These are phyloP conservation scores for Sceloporus tristichus DNA, from an alignment of 2,113 vertebrate genomes.

Conservation along the genomic window DNA sequence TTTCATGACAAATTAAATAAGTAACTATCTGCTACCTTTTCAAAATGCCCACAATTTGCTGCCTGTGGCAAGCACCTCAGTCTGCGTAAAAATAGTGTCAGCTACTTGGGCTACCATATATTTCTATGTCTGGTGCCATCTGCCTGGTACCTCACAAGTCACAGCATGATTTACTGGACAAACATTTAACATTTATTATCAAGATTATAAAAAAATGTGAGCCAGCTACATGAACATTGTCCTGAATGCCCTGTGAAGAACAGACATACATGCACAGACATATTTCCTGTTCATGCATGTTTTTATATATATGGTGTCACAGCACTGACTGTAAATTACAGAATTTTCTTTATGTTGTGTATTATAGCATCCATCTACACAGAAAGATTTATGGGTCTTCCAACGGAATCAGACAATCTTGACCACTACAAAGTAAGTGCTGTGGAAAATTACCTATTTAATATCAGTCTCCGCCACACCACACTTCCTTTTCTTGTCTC, in stretches of 20 bases:
- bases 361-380: conserved; percentile 86
- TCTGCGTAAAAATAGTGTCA: not conserved
- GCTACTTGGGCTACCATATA: not conserved
- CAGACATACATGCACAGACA: too few relatives aligned
- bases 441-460: conserved; percentile 10
- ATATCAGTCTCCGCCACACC: not conserved
- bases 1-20: not conserved
- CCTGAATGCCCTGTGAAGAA: not conserved
- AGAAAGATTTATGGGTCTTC: conserved; percentile 95
- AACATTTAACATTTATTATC: not conserved
- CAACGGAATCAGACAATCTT: conserved; percentile 86
- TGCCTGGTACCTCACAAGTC: not conserved
- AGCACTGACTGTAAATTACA: conserved; percentile 64
- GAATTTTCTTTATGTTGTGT: conserved; percentile 68
- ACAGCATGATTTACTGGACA: not conserved
- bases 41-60: not conserved
- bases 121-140: not conserved
- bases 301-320: not conserved
- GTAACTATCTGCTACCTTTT: too few relatives aligned
- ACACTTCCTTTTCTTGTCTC: conserved; percentile 36
- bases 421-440: conserved; percentile 89
- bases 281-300: not conserved
- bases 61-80: not conserved
- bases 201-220: not conserved
- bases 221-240: not conserved